phyloP scores from a whole-genome alignment of 2,797 vertebrate species.

The Rousettus madagascariensis region DNA sequence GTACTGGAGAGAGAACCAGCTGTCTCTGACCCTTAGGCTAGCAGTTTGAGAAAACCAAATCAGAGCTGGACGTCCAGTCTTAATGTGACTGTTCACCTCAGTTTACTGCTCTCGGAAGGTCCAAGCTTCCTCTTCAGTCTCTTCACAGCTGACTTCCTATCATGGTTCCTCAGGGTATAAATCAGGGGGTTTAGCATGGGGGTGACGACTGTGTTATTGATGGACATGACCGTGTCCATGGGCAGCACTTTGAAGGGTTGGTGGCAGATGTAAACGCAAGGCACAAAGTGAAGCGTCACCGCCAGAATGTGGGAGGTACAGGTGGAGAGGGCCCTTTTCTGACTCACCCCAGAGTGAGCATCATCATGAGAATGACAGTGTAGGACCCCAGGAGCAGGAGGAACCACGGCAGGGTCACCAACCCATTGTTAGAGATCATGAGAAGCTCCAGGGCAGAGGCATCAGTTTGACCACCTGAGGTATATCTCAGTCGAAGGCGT shows the following conservation, averaged over 20 bases:
- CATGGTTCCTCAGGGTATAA: slow-evolving; percentile 77
- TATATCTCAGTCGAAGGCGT: slow-evolving; percentile 77
- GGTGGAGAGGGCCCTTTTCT: slow-evolving; percentile 68
- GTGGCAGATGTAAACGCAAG: slow-evolving; percentile 74
- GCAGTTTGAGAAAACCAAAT: background rate
- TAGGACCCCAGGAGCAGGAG: slow-evolving; percentile 77
- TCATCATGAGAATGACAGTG: slow-evolving; percentile 42
- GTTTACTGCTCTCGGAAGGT: background rate
- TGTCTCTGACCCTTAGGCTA: background rate
- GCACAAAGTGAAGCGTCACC: slow-evolving; percentile 74
- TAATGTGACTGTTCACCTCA: background rate
- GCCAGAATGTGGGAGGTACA: slow-evolving; percentile 78
- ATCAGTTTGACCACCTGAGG: slow-evolving; percentile 64
- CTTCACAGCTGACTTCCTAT: slow-evolving; percentile 74
- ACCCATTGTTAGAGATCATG: slow-evolving; percentile 77
- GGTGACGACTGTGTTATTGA: slow-evolving; percentile 76
- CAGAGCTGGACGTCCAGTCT: background rate
- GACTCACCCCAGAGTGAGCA: slow-evolving; percentile 37
- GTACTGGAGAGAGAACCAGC: background rate
- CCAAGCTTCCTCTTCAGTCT: slow-evolving; percentile 57
- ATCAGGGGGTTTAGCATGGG: slow-evolving; percentile 81
- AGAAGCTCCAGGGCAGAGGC: slow-evolving; percentile 71
- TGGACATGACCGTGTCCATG: slow-evolving; percentile 73
- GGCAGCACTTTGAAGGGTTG: slow-evolving; percentile 67
- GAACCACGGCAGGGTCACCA: slow-evolving; percentile 76